A percentile compares a stretch with the other conserved stretches of the same genome.
These are phyloP conservation scores for Microchirus variegatus DNA, from an alignment of 2,797 vertebrate genomes.

Conservation along the genomic window DNA sequence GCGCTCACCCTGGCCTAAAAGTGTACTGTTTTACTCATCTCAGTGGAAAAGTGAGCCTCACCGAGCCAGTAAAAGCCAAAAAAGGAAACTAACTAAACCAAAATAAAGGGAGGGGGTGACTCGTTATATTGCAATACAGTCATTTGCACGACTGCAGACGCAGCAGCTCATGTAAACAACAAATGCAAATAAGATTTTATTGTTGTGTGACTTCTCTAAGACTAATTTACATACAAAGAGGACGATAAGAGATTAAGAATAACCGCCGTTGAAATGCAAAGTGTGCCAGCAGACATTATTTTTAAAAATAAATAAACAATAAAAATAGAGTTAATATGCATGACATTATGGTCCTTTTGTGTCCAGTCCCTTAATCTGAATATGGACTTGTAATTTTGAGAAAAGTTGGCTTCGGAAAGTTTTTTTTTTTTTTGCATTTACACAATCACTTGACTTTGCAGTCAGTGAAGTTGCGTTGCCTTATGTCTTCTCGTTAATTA, in stretches of 20 bases:
- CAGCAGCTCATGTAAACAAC: conserved; percentile 23
- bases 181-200: conserved; percentile 28
- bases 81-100: too few species aligned
- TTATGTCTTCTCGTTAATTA: not conserved
- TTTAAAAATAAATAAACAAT: too few species aligned
- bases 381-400: not conserved
- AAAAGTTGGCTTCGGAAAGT: too few species aligned
- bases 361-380: conserved; percentile 2
- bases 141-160: not conserved
- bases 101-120: too few species aligned
- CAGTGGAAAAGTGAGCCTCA: too few species aligned
- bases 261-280: conserved; percentile 29
- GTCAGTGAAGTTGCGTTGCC: not conserved
- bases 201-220: conserved; percentile 19
- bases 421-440: too few species aligned
- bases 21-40: too few species aligned
- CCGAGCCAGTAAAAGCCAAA: too few species aligned
- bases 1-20: too few species aligned
- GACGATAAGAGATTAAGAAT: conserved; percentile 37
- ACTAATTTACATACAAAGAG: conserved; percentile 56
- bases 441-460: not conserved
- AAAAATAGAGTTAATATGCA: conserved; percentile 13
- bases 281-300: not conserved
- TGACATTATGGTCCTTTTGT: conserved; percentile 5
- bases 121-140: too few species aligned